These are phyloP conservation scores for Harpalus rufipes DNA, from an alignment of 2,888 invertebrate genomes.

Conservation along the genomic window DNA sequence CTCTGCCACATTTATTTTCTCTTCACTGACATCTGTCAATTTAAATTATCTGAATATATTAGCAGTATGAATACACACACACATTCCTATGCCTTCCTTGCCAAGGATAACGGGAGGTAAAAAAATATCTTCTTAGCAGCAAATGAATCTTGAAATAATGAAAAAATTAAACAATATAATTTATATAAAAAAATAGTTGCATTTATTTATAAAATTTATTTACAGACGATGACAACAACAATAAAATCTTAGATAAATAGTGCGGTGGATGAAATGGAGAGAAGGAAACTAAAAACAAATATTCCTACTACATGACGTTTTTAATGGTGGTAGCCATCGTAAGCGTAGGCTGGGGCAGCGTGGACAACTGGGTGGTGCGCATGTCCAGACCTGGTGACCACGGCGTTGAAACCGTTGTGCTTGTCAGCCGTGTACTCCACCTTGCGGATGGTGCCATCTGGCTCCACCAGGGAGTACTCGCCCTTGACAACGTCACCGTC, in stretches of 20 bases:
- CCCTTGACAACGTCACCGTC: constrained; percentile 62
- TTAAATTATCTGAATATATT: too few species aligned
- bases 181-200: constrained; percentile 40
- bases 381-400: constrained; percentile 67
- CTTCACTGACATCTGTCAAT: too few species aligned
- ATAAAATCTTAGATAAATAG: constrained; percentile 44
- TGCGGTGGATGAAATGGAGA: constrained; percentile 1
- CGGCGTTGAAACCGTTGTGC: constrained; percentile 64
- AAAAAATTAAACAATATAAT: neutral
- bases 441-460: constrained; percentile 64
- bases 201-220: constrained; percentile 52
- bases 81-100: too few species aligned
- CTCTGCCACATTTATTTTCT: too few species aligned
- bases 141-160: neutral
- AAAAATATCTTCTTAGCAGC: too few species aligned
- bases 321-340: constrained; percentile 63
- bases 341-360: constrained; percentile 64
- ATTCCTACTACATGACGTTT: neutral
- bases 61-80: too few species aligned
- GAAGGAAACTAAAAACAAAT: constrained; percentile 13
- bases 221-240: constrained; percentile 52
- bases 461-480: constrained; percentile 61
- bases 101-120: too few species aligned
- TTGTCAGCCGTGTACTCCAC: constrained; percentile 70
- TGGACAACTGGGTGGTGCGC: constrained; percentile 70